These are phyloP conservation scores for Loripinus fragilis DNA, from an alignment of 2,888 invertebrate species.

Conservation along the genomic window DNA sequence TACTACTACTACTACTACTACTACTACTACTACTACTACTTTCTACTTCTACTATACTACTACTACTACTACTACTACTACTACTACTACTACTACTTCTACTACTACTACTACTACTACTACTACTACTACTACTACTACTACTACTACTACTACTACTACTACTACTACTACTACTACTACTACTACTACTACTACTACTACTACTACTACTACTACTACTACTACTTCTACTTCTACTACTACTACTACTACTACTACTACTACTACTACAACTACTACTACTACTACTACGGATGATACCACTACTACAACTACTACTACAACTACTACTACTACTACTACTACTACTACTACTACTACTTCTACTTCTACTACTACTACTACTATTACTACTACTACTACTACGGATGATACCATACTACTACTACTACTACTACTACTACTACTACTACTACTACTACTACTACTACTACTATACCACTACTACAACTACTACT, in stretches of 20 bases:
- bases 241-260: slow-evolving; percentile 18
- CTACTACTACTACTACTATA: slow-evolving; percentile 12
- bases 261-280: slow-evolving; percentile 19
- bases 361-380: slow-evolving; percentile 15
- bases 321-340: slow-evolving; percentile 8
- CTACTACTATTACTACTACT: neutral
- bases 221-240: slow-evolving; percentile 20
- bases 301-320: neutral
- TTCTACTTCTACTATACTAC: too few relatives aligned
- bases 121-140: slow-evolving; percentile 6
- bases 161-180: slow-evolving; percentile 13
- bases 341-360: neutral
- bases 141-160: slow-evolving; percentile 7
- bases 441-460: slow-evolving; percentile 21
- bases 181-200: slow-evolving; percentile 21
- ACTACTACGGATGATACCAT: neutral
- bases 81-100: slow-evolving; percentile 11
- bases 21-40: slow-evolving; percentile 28
- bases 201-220: slow-evolving; percentile 15
- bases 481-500: too few relatives aligned
- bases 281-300: neutral
- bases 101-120: slow-evolving; percentile 13
- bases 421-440: slow-evolving; percentile 15
- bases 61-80: slow-evolving; percentile 31
- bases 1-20: slow-evolving; percentile 26